Evolutionary conservation across 2,797 vertebrate genomes (phyloP).

Genomic region (Oceanodroma leucorhoa): DNA sequence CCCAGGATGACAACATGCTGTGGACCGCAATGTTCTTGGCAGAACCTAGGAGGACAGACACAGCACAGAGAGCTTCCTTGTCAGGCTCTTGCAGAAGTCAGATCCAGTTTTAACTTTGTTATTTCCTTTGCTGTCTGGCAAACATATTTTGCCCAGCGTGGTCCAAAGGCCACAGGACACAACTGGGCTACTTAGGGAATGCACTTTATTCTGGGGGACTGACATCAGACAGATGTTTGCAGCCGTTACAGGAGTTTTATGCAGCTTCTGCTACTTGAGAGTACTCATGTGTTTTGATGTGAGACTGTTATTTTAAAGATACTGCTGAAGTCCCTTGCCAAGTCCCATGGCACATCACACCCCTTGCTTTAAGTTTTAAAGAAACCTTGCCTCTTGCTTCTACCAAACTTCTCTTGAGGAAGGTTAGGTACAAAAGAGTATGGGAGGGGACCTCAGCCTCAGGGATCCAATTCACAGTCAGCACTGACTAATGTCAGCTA

Average conservation of each 20-base stretch:
- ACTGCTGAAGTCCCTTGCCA: background rate
- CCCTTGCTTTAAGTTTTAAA: background rate
- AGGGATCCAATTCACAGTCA: background rate
- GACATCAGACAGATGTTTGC: background rate
- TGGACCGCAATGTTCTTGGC: background rate
- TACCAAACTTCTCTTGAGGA: background rate
- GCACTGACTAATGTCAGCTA: background rate
- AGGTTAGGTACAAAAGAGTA: background rate
- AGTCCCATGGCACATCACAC: background rate
- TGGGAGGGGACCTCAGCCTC: background rate
- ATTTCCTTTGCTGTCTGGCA: constrained; percentile 9
- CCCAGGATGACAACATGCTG: background rate
- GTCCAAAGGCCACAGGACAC: background rate
- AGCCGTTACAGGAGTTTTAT: background rate
- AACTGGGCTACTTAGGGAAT: background rate
- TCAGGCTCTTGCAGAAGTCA: background rate
- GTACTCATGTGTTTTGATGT: background rate
- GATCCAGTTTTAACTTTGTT: constrained; percentile 14
- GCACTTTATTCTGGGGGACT: background rate
- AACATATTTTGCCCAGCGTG: background rate
- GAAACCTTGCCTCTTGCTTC: background rate
- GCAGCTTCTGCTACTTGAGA: background rate
- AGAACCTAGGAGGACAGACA: background rate
- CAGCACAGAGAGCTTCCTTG: constrained; percentile 41
- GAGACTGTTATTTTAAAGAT: background rate